Evolutionary conservation across 1,140 invertebrate genomes (phyloP), one percentile per base, ranked within the genome.

Genomic region (Nasonia vitripennis): DNA sequence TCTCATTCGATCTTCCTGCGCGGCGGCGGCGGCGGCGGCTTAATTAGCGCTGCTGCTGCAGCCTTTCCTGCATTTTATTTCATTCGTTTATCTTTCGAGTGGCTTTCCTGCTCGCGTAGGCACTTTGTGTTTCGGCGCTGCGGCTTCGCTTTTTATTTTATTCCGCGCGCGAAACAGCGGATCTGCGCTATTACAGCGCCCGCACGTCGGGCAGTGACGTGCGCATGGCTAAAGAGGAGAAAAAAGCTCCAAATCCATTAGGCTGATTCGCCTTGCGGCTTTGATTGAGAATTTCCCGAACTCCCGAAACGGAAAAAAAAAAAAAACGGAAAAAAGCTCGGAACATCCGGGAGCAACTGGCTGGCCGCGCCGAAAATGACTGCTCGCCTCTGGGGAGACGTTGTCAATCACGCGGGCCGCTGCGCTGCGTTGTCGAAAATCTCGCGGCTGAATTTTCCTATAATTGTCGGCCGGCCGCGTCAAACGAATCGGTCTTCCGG

Each of bases 21-120:
- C 51, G 87, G 78, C 86, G 68, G 75, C 86, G 80, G 14, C 51
- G 87, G 78, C 86, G 68, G 75, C 86, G 80, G 87, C 87, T 91
- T 92, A 91, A 92, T 92, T 92, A 91, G 89, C 87, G 87, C 84
- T 48, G 62, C 51, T 0, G 55, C 17, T 11, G 51, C 51, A 55
- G 51, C 51, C 48, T 74, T 31, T 20, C 20, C 0, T 20, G 48
- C 77, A 85, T 85, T 85, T 85, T 81, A 84, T 75, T 77, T 79
- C 27, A 71, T 78, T 81, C 78, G 84, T 86, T 86, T 81, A 81
- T 78, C 74, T 78, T 81, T 78, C 73, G n/a, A 86, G 79, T 70
- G 73, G 14, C 48, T 55, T 71, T 71, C 31, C 68, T 71, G 31
- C 68, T 37, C 27, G 70, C 70, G 27, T 73, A 34, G 34, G 27